phyloP scores from a whole-genome alignment of 1,140 invertebrate genomes.

The Trichonephila clavipes region DNA sequence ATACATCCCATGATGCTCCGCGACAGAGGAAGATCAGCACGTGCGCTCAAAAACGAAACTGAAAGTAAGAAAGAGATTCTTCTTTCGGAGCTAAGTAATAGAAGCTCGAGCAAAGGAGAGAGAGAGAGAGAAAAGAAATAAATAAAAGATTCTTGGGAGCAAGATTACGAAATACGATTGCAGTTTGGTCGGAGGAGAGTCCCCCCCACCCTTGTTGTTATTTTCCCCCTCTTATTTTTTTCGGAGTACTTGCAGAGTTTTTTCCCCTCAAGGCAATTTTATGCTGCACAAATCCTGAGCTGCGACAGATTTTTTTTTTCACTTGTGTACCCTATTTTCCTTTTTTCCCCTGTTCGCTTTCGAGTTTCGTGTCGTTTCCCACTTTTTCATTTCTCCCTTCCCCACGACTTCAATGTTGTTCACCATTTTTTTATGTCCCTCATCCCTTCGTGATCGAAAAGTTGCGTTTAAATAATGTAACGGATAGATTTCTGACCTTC shows the following conservation, averaged over 20 bases:
- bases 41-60: not conserved
- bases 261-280: not conserved
- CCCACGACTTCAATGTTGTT: too few species aligned
- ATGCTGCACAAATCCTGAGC: not conserved
- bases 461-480: conserved; percentile 1
- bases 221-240: not conserved
- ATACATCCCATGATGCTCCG: not conserved
- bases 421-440: too few species aligned
- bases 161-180: conserved; percentile 16
- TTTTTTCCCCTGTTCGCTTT: not conserved
- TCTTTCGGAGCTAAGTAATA: not conserved
- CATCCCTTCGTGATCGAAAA: too few species aligned
- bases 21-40: not conserved
- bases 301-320: not conserved
- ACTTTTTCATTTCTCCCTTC: not conserved
- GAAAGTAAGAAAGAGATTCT: not conserved
- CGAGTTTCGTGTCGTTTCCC: not conserved
- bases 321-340: not conserved
- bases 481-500: not conserved
- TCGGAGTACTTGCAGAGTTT: not conserved
- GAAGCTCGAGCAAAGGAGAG: not conserved
- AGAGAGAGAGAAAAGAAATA: not conserved
- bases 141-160: not conserved
- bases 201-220: not conserved
- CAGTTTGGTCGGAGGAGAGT: not conserved